Evolutionary conservation across 1,140 invertebrate genomes (phyloP), one percentile per base, ranked within the genome.

Genomic region (Trichomalopsis sarcophagae): DNA sequence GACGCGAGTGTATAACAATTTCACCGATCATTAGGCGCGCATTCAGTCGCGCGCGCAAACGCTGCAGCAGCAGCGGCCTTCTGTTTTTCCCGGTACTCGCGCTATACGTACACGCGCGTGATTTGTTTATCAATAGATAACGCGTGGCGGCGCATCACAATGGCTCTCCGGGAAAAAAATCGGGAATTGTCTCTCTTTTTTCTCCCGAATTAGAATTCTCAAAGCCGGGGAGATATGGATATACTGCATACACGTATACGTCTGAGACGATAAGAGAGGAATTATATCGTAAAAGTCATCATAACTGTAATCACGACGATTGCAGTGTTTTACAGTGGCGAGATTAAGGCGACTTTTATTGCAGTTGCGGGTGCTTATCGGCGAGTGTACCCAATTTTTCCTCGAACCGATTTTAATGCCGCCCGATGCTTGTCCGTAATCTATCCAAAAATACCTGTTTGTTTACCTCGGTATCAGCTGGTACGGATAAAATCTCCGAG

Each of bases 41-140:
- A 33, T 33, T 71, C 68, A 62, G 4, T 62, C 17, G 69, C 69
- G 33, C 69, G 33, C 33, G 27, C 33, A 33, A 71, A 44, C 9
- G 40, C 33, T 23, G 23, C 2, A 14, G 66, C 68, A 23, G 69
- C 23, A 30, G 11, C 69, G 69, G 69, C 10, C 23, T 9, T 71
- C 27, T 71, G 23, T 30, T 33, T 71, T 33, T 33, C 69, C 23
- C 30, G 23, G n/a, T 71, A 36, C 5, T 36, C 33, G 27, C 21
- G 6, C 14, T 62, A 62, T 62, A 62, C 23, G 27, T 1, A 71
- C 10, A 30, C 23, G 69, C 69, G 14, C 69, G 27, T 71, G 69
- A 71, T 27, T 30, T 62, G 55, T 62, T 62, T 71, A 71, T 71
- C 69, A 27, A 71, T 71, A 71, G 23, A 71, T 33, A 71, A 71